Evolutionary conservation across 2,113 vertebrate genomes (phyloP), one percentile per base, ranked within the genome.

Genomic region (Blennius ocellaris): DNA sequence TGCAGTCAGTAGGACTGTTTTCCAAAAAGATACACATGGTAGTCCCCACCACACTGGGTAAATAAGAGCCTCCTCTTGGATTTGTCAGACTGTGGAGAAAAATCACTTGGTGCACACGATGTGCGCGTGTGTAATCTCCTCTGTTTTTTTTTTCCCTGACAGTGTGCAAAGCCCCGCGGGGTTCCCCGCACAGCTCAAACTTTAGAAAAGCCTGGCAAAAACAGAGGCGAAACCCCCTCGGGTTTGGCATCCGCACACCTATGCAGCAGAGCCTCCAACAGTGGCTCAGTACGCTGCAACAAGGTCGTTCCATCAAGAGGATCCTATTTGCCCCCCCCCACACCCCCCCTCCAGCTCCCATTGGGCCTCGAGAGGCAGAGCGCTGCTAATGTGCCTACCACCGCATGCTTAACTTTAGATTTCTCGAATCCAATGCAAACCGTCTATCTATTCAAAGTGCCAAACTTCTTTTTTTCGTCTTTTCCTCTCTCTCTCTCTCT

Each of bases 31-130:
- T 16, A 56, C 21, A 57, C 61, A 68, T 69, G 69, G 64, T 70
- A 40, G 61, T 43, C 43, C 76, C 69, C 16, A 14, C 54, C 43
- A 10, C 5, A 14, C 60, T 37, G 60, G 44, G 80, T 80, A 83
- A 85, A 85, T 81, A 84, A 83, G 72, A 66, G 55, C 36, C 64
- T 70, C 60, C 41, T 51, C 66, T 81, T 51, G 58, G 65, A 78
- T 76, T 72, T 55, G 77, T 77, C 68, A 48, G 64, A 3, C 56
- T 21, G 58, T 53, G 72, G 76, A 60, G 51, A 57, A 30, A 61
- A 83, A 53, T 67, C 55, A 70, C 55, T 64, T 43, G 37, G n/a
- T 60, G 44, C 37, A 61, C 38, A 30, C 2, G 21, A 30, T 17
- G 45, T 36, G 6, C 52, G 8, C 47, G 69, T 57, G 52, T 82